Conservation (phyloP, 2,797 vertebrate genomes). For the Acipenser oxyrinchus region DNA sequence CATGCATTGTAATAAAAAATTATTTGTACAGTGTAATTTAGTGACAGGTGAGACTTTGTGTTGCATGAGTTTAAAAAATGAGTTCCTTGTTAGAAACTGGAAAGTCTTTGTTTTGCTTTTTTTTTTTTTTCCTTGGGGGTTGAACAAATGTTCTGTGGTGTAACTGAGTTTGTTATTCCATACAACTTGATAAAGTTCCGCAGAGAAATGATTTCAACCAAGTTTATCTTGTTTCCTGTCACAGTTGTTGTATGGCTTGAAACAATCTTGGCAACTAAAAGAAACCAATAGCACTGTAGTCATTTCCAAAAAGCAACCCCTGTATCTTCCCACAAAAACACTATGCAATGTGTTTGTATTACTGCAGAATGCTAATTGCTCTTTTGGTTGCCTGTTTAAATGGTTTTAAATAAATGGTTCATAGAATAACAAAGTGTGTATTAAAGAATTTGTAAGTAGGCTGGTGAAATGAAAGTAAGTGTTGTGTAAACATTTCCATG, state of each 20-base stretch:
- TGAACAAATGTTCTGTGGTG: not conserved
- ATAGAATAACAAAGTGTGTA: not conserved
- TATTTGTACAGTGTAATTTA: constrained; percentile 22
- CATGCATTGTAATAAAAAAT: constrained; percentile 4
- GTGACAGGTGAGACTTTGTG: constrained; percentile 18
- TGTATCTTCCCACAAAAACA: constrained; percentile 2
- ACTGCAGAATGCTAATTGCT: not conserved
- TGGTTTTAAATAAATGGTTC: not conserved
- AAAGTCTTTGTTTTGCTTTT: not conserved
- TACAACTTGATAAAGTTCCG: not conserved
- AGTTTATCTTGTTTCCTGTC: not conserved
- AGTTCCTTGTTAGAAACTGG: no score
- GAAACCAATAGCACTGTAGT: not conserved
- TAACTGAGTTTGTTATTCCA: constrained; percentile 4
- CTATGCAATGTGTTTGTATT: not conserved
- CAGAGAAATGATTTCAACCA: not conserved
- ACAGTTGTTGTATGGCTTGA: not conserved
- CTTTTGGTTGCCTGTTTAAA: not conserved
- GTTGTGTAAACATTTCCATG: constrained; percentile 7
- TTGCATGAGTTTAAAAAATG: constrained; percentile 10
- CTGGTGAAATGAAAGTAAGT: constrained; percentile 12
- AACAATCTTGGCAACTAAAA: not conserved
- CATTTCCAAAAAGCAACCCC: not conserved
- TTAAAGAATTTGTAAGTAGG: not conserved
- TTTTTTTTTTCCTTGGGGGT: not conserved